phyloP scores from a whole-genome alignment of 2,113 vertebrate genomes.

The Sorex fumeus region DNA sequence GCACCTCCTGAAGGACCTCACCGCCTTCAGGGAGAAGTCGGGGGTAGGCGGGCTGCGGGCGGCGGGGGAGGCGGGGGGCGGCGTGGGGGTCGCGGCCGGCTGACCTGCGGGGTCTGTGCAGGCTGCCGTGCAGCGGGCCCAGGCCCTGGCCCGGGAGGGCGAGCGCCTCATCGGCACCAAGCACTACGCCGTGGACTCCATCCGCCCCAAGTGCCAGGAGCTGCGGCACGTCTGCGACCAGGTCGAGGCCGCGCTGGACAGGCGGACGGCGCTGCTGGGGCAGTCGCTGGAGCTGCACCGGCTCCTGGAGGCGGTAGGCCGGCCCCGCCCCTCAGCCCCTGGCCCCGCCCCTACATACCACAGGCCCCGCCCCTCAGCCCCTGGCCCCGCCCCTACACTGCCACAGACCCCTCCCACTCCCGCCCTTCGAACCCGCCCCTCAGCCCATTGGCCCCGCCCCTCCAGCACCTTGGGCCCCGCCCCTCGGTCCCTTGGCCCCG shows the following conservation, averaged over 20 bases:
- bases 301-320: constrained; percentile 92
- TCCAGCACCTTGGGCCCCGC: not conserved
- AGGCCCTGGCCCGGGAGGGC: constrained; percentile 90
- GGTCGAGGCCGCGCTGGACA: constrained; percentile 84
- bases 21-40: constrained; percentile 92
- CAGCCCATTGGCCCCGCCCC: too few species aligned
- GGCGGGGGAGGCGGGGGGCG: accelerated
- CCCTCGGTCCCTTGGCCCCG: too few species aligned
- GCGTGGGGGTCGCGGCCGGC: not conserved
- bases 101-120: constrained; percentile 87
- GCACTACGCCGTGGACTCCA: constrained; percentile 97
- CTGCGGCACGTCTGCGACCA: constrained; percentile 90
- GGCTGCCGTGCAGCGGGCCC: constrained; percentile 92
- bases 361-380: too few species aligned
- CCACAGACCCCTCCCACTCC: too few species aligned
- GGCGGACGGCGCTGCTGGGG: constrained; percentile 89
- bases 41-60: constrained; percentile 88
- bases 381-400: too few species aligned
- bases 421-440: too few species aligned
- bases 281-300: constrained; percentile 94
- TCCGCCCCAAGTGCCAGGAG: constrained; percentile 96
- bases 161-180: constrained; percentile 92
- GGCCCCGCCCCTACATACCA: too few species aligned
- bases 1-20: constrained; percentile 94
- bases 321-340: not conserved